A percentile compares a stretch with the other conserved stretches of the same genome.
phyloP scores from a whole-genome alignment of 2,888 invertebrate genomes.

The Ryuthela nishihirai region DNA sequence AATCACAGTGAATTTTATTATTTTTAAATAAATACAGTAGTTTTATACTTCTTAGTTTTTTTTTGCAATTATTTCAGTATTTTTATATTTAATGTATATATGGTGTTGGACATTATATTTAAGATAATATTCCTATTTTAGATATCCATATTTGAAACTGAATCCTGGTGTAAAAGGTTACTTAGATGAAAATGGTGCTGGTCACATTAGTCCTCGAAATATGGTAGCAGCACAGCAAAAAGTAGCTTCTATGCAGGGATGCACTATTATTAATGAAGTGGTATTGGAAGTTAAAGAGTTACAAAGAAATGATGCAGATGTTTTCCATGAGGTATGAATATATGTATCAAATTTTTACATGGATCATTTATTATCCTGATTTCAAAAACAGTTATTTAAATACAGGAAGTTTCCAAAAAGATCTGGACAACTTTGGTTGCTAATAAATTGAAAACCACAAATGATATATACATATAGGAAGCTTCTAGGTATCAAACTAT shows the following conservation, averaged over 20 bases:
- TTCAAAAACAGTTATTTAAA: too few relatives aligned
- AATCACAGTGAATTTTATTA: neutral
- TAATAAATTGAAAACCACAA: too few relatives aligned
- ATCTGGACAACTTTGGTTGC: too few relatives aligned
- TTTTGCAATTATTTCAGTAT: too few relatives aligned
- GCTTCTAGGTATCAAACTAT: too few relatives aligned
- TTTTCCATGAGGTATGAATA: conserved; percentile 2
- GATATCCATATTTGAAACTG: conserved; percentile 18
- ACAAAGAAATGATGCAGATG: neutral
- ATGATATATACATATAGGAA: too few relatives aligned
- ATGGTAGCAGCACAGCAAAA: conserved; percentile 25
- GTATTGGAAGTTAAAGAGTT: conserved; percentile 10
- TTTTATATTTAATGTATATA: too few relatives aligned
- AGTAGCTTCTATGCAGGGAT: conserved; percentile 12
- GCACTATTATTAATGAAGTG: conserved; percentile 7
- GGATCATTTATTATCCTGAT: too few relatives aligned
- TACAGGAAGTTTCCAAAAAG: too few relatives aligned
- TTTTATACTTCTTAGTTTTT: neutral
- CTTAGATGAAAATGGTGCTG: conserved; percentile 9
- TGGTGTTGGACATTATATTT: too few relatives aligned
- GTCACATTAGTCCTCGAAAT: conserved; percentile 16
- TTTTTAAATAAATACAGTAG: neutral
- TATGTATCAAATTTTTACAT: neutral
- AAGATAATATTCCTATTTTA: neutral
- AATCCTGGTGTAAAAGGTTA: neutral